Percentiles rank a stretch among this genome's conserved stretches.
Evolutionary conservation across 2,113 vertebrate genomes (phyloP).

Genomic region (Diadophis punctatus): DNA sequence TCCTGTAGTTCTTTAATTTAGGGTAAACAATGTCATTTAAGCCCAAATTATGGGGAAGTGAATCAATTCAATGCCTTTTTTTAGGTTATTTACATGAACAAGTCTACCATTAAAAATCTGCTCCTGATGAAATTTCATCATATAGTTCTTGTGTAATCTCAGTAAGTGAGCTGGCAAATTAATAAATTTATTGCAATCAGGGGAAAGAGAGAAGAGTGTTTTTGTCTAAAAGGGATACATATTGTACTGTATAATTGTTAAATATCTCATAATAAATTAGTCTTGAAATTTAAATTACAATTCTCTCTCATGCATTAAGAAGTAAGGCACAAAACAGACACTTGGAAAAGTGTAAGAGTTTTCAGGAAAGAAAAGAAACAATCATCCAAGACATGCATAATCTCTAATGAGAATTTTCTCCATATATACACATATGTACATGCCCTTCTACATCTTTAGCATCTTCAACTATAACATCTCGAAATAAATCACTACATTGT

Average conservation of each 20-base stretch:
- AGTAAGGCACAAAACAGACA: too few relatives aligned
- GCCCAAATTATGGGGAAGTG: conserved; percentile 7
- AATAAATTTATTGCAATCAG: conserved; percentile 26
- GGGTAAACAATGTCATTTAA: neutral
- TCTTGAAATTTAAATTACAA: neutral
- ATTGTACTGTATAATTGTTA: conserved; percentile 28
- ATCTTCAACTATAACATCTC: neutral
- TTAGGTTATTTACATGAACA: conserved; percentile 37
- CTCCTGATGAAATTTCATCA: conserved; percentile 6
- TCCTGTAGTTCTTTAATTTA: conserved; percentile 13
- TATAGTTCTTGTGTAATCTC: conserved; percentile 36
- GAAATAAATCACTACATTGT: neutral
- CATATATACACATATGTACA: neutral
- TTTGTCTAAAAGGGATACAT: conserved; percentile 22
- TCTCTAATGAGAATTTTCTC: neutral
- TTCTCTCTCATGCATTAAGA: neutral
- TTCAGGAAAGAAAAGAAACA: neutral
- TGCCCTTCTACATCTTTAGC: neutral
- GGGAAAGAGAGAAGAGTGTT: conserved; percentile 28
- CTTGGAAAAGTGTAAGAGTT: neutral
- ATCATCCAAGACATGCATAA: neutral
- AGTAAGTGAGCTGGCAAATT: conserved; percentile 34
- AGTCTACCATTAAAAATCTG: conserved; percentile 30
- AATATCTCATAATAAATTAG: conserved; percentile 14
- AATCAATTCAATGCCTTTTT: conserved; percentile 39